These are phyloP conservation scores for Therioaphis trifolii DNA, from an alignment of 2,888 invertebrate genomes.

Conservation along the genomic window DNA sequence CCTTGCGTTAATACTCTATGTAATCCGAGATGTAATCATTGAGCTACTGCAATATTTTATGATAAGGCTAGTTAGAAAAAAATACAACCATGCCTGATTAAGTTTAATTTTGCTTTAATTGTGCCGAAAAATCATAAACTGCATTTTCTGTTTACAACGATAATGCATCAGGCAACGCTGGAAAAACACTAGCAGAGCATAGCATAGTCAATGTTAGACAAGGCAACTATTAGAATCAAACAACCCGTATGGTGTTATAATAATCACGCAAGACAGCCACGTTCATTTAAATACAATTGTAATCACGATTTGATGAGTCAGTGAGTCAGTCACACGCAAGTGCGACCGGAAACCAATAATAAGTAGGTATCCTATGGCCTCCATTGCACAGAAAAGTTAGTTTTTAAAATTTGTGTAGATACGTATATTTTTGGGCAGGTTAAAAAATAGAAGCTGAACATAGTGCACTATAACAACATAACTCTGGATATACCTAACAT, in stretches of 20 bases:
- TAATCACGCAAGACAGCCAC: constrained; percentile 1
- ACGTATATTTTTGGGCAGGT: background rate
- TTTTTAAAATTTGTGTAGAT: background rate
- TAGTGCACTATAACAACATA: background rate
- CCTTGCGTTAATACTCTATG: too few species aligned
- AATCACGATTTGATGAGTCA: constrained; percentile 51
- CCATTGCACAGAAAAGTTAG: constrained; percentile 8
- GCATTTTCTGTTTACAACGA: background rate
- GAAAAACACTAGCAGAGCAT: background rate
- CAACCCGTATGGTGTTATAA: constrained; percentile 33
- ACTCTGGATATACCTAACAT: too few species aligned
- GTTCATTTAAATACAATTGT: constrained; percentile 56
- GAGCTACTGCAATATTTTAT: too few species aligned
- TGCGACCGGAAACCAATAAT: constrained; percentile 50
- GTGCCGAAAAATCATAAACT: background rate
- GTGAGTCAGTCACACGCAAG: constrained; percentile 26
- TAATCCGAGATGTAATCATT: too few species aligned
- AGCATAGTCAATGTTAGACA: background rate
- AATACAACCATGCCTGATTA: too few species aligned
- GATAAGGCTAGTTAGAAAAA: too few species aligned
- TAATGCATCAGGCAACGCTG: background rate
- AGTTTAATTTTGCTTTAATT: background rate
- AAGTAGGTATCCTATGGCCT: constrained; percentile 47
- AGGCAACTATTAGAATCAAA: constrained; percentile 8
- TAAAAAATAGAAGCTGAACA: background rate